Conservation (phyloP, 2,888 invertebrate species). For the Margaritifera margaritifera region DNA sequence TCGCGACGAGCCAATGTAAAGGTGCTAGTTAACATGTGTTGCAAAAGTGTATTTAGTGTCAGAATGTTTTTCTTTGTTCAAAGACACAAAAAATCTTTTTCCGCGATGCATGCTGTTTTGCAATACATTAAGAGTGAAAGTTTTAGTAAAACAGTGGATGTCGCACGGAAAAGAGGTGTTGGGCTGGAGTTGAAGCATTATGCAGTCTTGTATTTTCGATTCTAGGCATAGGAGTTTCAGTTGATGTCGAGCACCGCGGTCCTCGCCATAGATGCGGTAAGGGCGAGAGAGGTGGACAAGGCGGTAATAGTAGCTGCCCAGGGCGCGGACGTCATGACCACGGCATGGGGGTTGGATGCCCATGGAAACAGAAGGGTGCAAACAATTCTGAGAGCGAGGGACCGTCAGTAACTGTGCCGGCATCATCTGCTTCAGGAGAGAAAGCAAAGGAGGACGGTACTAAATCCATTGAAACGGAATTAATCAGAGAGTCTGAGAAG, state of each 20-base stretch:
- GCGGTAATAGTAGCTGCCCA: constrained; percentile 4
- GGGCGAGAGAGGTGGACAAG: constrained; percentile 18
- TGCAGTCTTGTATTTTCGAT: constrained; percentile 2
- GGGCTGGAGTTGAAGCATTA: too few relatives aligned
- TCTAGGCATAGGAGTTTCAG: constrained; percentile 73
- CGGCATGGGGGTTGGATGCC: constrained; percentile 1
- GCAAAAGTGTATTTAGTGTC: too few relatives aligned
- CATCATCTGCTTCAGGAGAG: constrained; percentile 3
- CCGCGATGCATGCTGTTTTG: too few relatives aligned
- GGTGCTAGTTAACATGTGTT: too few relatives aligned
- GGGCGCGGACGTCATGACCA: constrained; percentile 6
- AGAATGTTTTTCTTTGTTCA: too few relatives aligned
- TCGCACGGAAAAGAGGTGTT: too few relatives aligned
- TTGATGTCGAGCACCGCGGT: constrained; percentile 63
- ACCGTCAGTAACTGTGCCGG: not conserved
- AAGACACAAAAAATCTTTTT: too few relatives aligned
- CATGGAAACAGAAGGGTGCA: constrained; percentile 13
- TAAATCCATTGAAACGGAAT: not conserved
- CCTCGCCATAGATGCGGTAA: constrained; percentile 15
- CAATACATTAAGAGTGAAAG: too few relatives aligned
- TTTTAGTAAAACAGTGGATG: too few relatives aligned
- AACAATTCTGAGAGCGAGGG: not conserved
- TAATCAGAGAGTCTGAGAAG: constrained; percentile 13
- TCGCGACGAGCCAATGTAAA: too few relatives aligned
- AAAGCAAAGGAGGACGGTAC: constrained; percentile 14